Evolutionary conservation across 2,113 vertebrate genomes (phyloP).

Genomic region (Orientallactaga bullata): DNA sequence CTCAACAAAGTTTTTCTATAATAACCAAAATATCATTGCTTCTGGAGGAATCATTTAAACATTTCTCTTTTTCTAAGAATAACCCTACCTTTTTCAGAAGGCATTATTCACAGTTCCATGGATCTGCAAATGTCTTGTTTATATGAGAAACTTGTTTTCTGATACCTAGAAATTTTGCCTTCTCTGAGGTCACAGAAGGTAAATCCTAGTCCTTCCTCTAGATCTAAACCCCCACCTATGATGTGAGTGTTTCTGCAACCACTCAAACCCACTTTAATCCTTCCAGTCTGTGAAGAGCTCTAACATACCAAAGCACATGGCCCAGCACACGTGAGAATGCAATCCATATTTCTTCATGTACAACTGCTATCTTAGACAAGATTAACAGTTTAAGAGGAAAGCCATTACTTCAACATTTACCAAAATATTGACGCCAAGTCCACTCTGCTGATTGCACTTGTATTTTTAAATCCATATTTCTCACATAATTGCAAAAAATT

Average conservation of each 20-base stretch:
- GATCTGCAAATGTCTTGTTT: background rate
- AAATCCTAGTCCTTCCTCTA: background rate
- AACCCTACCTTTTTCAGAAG: background rate
- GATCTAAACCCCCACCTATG: background rate
- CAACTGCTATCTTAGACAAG: background rate
- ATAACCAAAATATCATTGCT: slow-evolving; percentile 1
- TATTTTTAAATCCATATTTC: background rate
- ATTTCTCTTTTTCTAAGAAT: background rate
- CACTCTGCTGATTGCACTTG: background rate
- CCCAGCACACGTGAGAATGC: background rate
- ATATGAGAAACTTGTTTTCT: background rate
- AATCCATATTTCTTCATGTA: background rate
- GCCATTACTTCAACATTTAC: background rate
- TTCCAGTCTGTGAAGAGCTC: background rate
- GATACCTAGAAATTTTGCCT: background rate
- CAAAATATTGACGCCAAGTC: background rate
- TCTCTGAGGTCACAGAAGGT: background rate
- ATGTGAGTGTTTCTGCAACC: background rate
- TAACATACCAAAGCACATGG: background rate
- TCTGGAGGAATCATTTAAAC: background rate
- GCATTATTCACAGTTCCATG: background rate
- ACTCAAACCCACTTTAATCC: background rate
- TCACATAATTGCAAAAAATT: background rate
- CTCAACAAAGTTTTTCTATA: background rate
- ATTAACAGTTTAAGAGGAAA: background rate